Conservation (phyloP, 2,888 invertebrate genomes). For the Chrysomela aeneicollis region DNA sequence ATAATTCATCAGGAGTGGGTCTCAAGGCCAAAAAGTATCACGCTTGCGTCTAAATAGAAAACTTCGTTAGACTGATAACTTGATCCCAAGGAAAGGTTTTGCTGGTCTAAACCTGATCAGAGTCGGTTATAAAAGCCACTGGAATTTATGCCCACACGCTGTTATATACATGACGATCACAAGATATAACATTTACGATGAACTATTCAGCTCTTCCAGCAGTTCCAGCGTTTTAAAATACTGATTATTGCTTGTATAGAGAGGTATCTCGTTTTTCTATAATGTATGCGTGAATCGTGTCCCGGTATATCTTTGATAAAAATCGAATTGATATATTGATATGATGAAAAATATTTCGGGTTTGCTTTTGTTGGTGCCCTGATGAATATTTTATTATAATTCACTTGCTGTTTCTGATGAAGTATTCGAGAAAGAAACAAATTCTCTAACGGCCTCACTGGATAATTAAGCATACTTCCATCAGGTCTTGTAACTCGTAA, state of each 20-base stretch:
- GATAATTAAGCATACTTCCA: too few species aligned
- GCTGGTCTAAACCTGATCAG: conserved; percentile 32
- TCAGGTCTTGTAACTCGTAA: too few species aligned
- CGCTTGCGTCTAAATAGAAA: too few species aligned
- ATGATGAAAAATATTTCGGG: not conserved
- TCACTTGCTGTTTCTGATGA: too few species aligned
- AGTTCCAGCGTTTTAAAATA: conserved; percentile 22
- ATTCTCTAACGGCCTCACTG: too few species aligned
- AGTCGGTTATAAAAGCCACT: conserved; percentile 47
- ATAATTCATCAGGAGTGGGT: too few species aligned
- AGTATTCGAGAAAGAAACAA: too few species aligned
- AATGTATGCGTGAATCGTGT: conserved; percentile 7
- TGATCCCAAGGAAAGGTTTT: not conserved
- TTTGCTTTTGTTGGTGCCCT: not conserved
- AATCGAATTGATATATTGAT: conserved; percentile 27
- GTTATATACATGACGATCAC: conserved; percentile 33
- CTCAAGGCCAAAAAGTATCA: too few species aligned
- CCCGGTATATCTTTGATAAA: conserved; percentile 12
- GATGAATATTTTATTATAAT: not conserved
- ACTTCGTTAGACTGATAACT: too few species aligned
- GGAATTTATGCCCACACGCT: conserved; percentile 48
- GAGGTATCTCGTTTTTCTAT: conserved; percentile 22
- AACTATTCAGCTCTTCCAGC: conserved; percentile 33
- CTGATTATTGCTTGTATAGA: conserved; percentile 29
- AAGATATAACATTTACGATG: conserved; percentile 38